Percentiles rank a stretch among this genome's conserved stretches.
Conservation (phyloP, 1,140 invertebrate species). For the Watersipora subatra region DNA sequence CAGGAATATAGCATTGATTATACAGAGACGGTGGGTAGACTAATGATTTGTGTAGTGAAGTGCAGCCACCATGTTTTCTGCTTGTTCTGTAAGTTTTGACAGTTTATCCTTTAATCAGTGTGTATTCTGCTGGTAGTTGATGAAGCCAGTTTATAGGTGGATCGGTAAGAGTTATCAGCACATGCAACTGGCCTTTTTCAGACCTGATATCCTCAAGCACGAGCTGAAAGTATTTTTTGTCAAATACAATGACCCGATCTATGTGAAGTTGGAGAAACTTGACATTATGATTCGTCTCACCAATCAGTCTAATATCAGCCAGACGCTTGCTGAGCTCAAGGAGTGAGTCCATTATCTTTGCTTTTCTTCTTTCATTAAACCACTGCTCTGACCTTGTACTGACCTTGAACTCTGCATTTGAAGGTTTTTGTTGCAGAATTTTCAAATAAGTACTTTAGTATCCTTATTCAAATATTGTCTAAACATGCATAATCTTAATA, state of each 20-base stretch:
- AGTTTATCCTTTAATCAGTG: too few relatives aligned
- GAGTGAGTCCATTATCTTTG: constrained; percentile 50
- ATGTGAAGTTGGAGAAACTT: constrained; percentile 96
- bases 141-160: too few relatives aligned
- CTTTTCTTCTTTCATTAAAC: background rate
- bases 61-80: too few relatives aligned
- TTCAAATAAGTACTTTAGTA: too few relatives aligned
- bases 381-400: background rate
- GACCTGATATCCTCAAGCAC: constrained; percentile 96
- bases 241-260: constrained; percentile 99
- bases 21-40: constrained; percentile 64
- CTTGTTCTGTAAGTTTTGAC: too few relatives aligned
- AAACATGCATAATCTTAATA: too few relatives aligned
- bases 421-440: too few relatives aligned
- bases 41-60: background rate
- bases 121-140: too few relatives aligned
- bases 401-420: too few relatives aligned
- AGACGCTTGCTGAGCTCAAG: constrained; percentile 95
- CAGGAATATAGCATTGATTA: constrained; percentile 95
- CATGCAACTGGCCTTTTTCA: constrained; percentile 20
- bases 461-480: background rate
- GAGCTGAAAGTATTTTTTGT: constrained; percentile 99
- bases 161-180: too few relatives aligned
- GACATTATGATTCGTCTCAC: constrained; percentile 99
- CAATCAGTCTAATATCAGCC: constrained; percentile 92